These are phyloP conservation scores for Pomatostomus ruficeps DNA, from an alignment of 2,113 vertebrate species.

Conservation along the genomic window DNA sequence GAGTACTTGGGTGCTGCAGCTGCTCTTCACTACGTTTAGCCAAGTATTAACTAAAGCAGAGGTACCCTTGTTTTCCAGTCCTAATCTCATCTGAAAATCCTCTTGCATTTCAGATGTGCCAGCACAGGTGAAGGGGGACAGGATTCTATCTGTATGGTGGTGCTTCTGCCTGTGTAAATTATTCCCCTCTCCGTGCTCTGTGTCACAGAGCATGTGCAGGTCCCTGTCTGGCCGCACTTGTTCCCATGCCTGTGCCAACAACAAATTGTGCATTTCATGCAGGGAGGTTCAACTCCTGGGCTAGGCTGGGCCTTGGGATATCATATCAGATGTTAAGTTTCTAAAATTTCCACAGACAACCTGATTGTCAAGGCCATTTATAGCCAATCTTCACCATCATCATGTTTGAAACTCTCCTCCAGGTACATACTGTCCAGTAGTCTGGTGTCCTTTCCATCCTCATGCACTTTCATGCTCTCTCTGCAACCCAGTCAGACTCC, in stretches of 20 bases:
- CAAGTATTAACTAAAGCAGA: background rate
- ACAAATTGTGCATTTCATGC: rapidly evolving
- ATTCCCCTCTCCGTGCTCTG: background rate
- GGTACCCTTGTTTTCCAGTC: background rate
- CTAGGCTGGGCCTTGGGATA: background rate
- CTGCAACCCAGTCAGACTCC: background rate
- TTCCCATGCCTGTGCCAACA: background rate
- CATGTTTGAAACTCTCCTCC: background rate
- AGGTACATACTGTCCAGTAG: background rate
- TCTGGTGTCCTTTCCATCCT: no score
- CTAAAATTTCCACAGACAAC: background rate
- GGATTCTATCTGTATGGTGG: background rate
- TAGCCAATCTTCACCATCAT: background rate
- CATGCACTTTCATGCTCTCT: background rate
- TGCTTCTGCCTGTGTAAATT: background rate
- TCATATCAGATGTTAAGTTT: background rate
- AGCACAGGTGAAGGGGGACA: background rate
- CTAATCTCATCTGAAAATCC: background rate
- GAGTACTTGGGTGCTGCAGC: background rate
- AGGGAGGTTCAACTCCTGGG: background rate
- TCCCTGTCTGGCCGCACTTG: rapidly evolving
- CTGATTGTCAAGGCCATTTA: background rate
- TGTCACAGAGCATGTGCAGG: rapidly evolving
- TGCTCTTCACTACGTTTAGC: background rate
- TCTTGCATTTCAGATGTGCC: background rate